Evolutionary conservation across 2,888 invertebrate species (phyloP), one percentile per base, ranked within the genome.

Genomic region (Coenonympha arcania): DNA sequence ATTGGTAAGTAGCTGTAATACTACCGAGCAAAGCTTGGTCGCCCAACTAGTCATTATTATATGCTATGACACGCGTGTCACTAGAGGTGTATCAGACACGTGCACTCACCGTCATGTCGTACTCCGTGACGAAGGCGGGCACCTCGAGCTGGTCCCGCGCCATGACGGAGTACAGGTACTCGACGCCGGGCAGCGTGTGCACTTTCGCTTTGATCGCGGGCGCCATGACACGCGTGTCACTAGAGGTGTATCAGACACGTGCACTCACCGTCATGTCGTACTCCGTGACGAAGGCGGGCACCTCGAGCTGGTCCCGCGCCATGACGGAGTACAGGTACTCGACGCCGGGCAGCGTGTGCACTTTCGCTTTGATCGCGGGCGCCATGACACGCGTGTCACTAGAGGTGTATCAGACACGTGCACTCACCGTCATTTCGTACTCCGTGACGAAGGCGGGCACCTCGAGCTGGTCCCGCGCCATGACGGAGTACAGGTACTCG

Each of bases 381-480:
- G 97, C 96, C 93, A 96, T 96, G 80, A 98, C n/a, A n/a, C 8
- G 30, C 11, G 11, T 9, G 87, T 95, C 93, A 42, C 95, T n/a
- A n/a, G n/a, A n/a, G n/a, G n/a, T n/a, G n/a, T n/a, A n/a, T n/a
- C n/a, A n/a, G n/a, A n/a, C n/a, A n/a, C n/a, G n/a, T n/a, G n/a
- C 26, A 57, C 89, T 84, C 76, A 96, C 95, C 88, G 95, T 92
- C 93, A 96, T 96, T 81, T 98, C 98, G 82, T 97, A 93, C 87
- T 98, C 97, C 37, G 96, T 95, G 71, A 98, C 95, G 84, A 96
- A 98, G 66, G 95, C 94, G 51, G 98, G 98, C 71, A 98, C 93
- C 82, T 97, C 96, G 64, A 98, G 89, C 85, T 98, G 95, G 87
- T 95, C 94, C 41, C 95, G 93, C 59, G 95, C 91, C 88, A 98